A percentile compares a stretch with the other conserved stretches of the same genome.
Conservation (phyloP, 2,113 vertebrate genomes). For the Ornithorhynchus anatinus region DNA sequence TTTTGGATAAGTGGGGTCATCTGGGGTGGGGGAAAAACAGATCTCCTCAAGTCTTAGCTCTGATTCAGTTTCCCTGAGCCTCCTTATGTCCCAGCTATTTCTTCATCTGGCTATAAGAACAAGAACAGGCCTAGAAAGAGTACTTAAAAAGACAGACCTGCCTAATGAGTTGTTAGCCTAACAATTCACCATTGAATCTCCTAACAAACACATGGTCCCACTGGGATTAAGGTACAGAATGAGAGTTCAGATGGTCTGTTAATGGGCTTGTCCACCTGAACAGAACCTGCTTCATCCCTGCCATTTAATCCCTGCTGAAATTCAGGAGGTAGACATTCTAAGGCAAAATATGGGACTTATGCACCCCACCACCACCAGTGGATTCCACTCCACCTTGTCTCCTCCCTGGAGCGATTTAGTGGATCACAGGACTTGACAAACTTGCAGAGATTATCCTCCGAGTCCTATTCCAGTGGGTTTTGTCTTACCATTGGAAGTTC, state of each 20-base stretch:
- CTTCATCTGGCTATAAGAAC: neutral
- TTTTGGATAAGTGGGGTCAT: neutral
- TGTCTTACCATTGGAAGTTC: too few species aligned
- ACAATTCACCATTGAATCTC: slow-evolving; percentile 34
- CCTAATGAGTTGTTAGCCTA: slow-evolving; percentile 53
- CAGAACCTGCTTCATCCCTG: slow-evolving; percentile 52
- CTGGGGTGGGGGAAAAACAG: neutral
- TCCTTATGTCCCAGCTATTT: neutral
- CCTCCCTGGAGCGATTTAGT: neutral
- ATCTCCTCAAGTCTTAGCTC: neutral
- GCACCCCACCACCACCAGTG: slow-evolving; percentile 12
- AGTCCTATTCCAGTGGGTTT: too few species aligned
- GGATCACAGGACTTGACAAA: neutral
- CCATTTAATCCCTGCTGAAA: slow-evolving; percentile 62
- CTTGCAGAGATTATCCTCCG: neutral
- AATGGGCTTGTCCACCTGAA: slow-evolving; percentile 52
- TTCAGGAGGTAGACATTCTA: slow-evolving; percentile 57
- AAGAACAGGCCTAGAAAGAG: neutral
- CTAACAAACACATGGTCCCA: slow-evolving; percentile 49
- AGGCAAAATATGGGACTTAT: too few species aligned
- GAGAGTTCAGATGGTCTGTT: slow-evolving; percentile 60
- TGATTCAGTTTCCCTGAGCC: neutral
- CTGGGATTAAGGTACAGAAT: slow-evolving; percentile 38
- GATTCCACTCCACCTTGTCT: slow-evolving; percentile 2
- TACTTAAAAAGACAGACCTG: slow-evolving; percentile 26